Base-by-base conservation (phyloP, 2,888 invertebrate genomes). In the Melieria omissa region DNA sequence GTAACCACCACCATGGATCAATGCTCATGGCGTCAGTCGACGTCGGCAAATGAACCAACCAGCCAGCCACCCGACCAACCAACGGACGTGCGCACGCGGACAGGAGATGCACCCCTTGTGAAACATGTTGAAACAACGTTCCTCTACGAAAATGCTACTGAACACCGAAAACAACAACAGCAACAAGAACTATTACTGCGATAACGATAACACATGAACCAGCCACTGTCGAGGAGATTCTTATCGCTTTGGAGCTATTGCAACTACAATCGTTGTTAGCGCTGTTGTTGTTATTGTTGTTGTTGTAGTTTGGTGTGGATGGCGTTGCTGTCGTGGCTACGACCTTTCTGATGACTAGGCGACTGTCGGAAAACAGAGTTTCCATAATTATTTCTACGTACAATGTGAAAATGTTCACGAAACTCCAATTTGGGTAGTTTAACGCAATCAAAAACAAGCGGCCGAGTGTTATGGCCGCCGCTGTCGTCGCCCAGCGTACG, bases 1-100 rank as follows among this genome's bases (percentile, higher is more conserved):
- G 81, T 82, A 81, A 81, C 81, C 81, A 81, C 82, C 83, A 81
- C 83, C 82, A 83, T 82, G 80, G 80, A 29, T 45, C 47, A n/a
- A 62, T 29, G 47, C 29, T 44, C 29, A 29, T 29, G 29, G 29
- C 55, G 46, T 41, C 16, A 29, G 29, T 29, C 29, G 29, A 29
- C 29, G 29, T 29, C 29, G 29, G 29, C 29, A 29, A 29, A n/a
- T n/a, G n/a, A n/a, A 29, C 29, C 2, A 29, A 29, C 29, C 29
- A 29, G 29, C 29, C 29, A 29, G 29, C 2, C 29, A 29, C 29
- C 29, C 29, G 29, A 29, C 29, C 29, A 29, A 29, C 29, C 29
- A 29, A 29, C 29, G 29, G 29, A 29, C 29, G 29, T 2, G 29
- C 29, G 29, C 29, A 29, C 29, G 29, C 29, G 29, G 29, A 29